Conservation (phyloP, 2,888 invertebrate genomes). For the Embidobia sp. region DNA sequence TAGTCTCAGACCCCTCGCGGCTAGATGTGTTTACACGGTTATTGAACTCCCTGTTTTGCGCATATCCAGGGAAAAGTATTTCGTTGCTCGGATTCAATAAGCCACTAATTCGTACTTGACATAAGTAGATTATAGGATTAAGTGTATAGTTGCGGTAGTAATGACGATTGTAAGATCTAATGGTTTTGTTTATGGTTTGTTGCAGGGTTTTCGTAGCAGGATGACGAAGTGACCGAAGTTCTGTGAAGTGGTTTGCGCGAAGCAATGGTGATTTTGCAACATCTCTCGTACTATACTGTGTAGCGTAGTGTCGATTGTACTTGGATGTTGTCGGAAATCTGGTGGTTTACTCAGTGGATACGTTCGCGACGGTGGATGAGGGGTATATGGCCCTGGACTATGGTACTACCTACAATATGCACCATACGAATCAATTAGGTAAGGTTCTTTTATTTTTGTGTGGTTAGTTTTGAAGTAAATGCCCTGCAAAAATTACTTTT, state of each 20-base stretch:
- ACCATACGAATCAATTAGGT: conserved; percentile 79
- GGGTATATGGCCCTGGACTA: conserved; percentile 79
- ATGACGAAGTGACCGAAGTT: conserved; percentile 43
- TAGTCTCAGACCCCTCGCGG: conserved; percentile 68
- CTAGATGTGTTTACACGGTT: conserved; percentile 71
- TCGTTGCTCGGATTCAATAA: conserved; percentile 1
- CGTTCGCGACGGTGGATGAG: conserved; percentile 60
- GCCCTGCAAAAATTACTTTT: too few species aligned
- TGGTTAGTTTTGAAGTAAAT: too few species aligned
- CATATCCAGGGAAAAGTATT: conserved; percentile 38
- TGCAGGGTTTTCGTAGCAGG: conserved; percentile 24
- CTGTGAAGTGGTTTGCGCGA: conserved; percentile 47
- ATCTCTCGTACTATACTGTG: conserved; percentile 38
- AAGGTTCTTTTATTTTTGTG: too few species aligned
- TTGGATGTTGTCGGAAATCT: conserved; percentile 68
- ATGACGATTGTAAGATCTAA: too few species aligned
- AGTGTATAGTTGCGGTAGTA: too few species aligned
- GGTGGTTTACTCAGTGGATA: conserved; percentile 62
- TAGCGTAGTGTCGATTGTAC: conserved; percentile 52
- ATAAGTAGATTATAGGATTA: conserved; percentile 9
- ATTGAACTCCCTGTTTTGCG: conserved; percentile 72
- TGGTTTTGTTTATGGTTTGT: conserved; percentile 13
- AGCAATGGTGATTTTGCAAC: conserved; percentile 45
- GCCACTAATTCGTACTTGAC: background rate
- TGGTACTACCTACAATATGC: conserved; percentile 78